phyloP scores from a whole-genome alignment of 2,888 invertebrate species.

The Venustoraphidia nigricollis region DNA sequence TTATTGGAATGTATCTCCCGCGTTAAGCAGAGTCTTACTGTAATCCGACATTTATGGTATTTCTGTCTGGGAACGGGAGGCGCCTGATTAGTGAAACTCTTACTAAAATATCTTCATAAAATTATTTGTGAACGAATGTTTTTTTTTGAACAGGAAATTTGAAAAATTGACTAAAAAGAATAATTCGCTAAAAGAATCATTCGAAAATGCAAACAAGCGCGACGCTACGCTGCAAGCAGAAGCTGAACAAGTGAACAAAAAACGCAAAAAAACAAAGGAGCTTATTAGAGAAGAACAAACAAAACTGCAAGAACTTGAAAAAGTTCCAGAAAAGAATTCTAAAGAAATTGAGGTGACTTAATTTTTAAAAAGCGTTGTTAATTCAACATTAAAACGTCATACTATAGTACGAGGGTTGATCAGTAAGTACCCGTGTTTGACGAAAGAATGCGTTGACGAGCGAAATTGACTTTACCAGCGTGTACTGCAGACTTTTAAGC shows the following conservation, averaged over 20 bases:
- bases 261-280: constrained; percentile 57
- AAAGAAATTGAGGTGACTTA: constrained; percentile 39
- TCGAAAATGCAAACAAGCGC: constrained; percentile 47
- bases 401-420: too few relatives aligned
- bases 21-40: too few relatives aligned
- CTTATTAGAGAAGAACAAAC: constrained; percentile 46
- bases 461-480: too few relatives aligned
- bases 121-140: constrained; percentile 3
- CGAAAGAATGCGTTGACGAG: too few relatives aligned
- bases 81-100: too few relatives aligned
- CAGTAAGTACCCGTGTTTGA: too few relatives aligned
- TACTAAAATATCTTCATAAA: background rate
- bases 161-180: constrained; percentile 37
- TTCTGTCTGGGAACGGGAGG: too few relatives aligned
- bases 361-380: background rate
- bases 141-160: constrained; percentile 32
- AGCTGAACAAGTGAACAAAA: constrained; percentile 50
- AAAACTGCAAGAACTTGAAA: constrained; percentile 48
- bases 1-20: too few relatives aligned
- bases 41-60: too few relatives aligned
- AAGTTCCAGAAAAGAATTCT: constrained; percentile 57
- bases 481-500: too few relatives aligned
- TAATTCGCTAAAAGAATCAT: constrained; percentile 41
- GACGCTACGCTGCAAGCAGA: constrained; percentile 50
- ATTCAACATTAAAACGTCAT: too few relatives aligned